Conservation (phyloP, 2,888 invertebrate species). For the Anorthoa munda region DNA sequence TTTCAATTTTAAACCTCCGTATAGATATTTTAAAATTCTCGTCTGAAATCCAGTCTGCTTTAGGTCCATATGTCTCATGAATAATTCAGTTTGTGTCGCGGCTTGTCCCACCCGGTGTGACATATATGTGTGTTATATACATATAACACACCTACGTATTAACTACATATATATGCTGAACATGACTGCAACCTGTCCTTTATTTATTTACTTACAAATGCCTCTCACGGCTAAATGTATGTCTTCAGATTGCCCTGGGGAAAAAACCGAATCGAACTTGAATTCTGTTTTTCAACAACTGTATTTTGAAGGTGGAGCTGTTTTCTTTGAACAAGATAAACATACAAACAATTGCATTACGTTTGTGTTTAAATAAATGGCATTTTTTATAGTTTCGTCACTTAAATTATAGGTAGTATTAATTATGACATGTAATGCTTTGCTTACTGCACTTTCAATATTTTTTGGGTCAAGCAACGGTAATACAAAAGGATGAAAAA, state of each 20-base stretch:
- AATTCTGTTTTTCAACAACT: slow-evolving; percentile 55
- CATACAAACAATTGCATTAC: slow-evolving; percentile 15
- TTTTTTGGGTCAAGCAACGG: background rate
- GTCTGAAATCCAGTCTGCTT: slow-evolving; percentile 89
- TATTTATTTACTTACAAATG: slow-evolving; percentile 57
- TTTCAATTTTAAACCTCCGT: slow-evolving; percentile 86
- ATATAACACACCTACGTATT: slow-evolving; percentile 69
- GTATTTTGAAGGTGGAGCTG: slow-evolving; percentile 52
- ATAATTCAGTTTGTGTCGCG: slow-evolving; percentile 86
- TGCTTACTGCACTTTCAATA: background rate
- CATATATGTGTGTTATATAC: slow-evolving; percentile 73
- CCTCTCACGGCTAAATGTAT: slow-evolving; percentile 60
- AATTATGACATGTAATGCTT: background rate
- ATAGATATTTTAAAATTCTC: slow-evolving; percentile 89
- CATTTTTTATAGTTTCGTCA: background rate
- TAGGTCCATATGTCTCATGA: slow-evolving; percentile 90
- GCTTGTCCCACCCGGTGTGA: slow-evolving; percentile 85
- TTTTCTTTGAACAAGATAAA: slow-evolving; percentile 46
- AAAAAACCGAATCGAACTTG: slow-evolving; percentile 48
- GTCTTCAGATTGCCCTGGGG: slow-evolving; percentile 62
- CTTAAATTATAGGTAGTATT: background rate
- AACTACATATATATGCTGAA: slow-evolving; percentile 56
- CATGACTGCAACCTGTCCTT: slow-evolving; percentile 67
- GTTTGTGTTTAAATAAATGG: slow-evolving; percentile 10
- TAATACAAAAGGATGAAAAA: background rate